Evolutionary conservation across 2,888 invertebrate genomes (phyloP).

Genomic region (Chalcis sispes): DNA sequence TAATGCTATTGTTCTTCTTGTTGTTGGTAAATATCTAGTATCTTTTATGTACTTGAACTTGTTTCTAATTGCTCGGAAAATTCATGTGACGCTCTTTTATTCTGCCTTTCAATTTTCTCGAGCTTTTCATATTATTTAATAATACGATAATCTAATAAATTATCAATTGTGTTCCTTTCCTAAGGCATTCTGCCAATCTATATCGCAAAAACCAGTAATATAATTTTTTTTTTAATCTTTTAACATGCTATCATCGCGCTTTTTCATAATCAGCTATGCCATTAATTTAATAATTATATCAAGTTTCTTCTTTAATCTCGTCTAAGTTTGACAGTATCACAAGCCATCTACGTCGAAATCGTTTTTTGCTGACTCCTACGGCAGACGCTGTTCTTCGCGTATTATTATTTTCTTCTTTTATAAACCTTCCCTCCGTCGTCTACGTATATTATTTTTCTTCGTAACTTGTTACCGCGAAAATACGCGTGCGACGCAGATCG

Average conservation of each 20-base stretch:
- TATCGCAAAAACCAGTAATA: slow-evolving; percentile 49
- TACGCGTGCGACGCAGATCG: too few relatives aligned
- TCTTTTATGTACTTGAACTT: slow-evolving; percentile 11
- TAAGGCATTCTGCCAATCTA: slow-evolving; percentile 38
- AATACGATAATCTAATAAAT: slow-evolving; percentile 49
- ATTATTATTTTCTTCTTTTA: slow-evolving; percentile 22
- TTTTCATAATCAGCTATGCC: slow-evolving; percentile 52
- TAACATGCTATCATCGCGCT: slow-evolving; percentile 35
- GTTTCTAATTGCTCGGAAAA: slow-evolving; percentile 42
- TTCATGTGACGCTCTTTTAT: slow-evolving; percentile 46
- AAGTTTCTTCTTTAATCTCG: slow-evolving; percentile 55
- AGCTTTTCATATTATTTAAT: slow-evolving; percentile 25
- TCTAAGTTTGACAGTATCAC: slow-evolving; percentile 66
- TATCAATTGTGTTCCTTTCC: slow-evolving; percentile 29
- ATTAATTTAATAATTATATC: slow-evolving; percentile 63
- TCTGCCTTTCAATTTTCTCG: slow-evolving; percentile 19
- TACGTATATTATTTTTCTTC: slow-evolving; percentile 8
- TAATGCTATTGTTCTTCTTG: slow-evolving; percentile 18
- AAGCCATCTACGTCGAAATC: slow-evolving; percentile 64
- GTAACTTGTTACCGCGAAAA: slow-evolving; percentile 48
- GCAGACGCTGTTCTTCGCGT: slow-evolving; percentile 24
- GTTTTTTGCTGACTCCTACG: slow-evolving; percentile 32
- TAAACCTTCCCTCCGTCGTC: slow-evolving; percentile 16
- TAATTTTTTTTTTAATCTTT: slow-evolving; percentile 45
- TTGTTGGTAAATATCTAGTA: slow-evolving; percentile 32